Evolutionary conservation across 1,140 invertebrate genomes (phyloP).

Genomic region (Spodoptera litura): DNA sequence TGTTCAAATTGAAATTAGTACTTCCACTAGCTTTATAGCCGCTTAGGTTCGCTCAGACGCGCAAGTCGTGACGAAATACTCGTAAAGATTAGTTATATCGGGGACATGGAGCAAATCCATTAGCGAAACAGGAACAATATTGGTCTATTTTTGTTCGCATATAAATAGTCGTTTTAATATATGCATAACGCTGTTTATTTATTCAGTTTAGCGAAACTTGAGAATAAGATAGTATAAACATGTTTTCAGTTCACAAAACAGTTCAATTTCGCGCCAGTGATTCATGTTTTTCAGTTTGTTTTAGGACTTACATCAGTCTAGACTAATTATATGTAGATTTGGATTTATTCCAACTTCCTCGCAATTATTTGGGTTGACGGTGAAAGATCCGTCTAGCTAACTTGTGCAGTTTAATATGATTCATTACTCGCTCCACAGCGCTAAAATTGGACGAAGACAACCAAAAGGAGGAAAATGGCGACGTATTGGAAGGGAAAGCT

Average conservation of each 20-base stretch:
- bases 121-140: background rate
- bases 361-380: conserved; percentile 47
- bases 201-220: conserved; percentile 1
- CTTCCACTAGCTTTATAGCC: background rate
- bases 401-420: conserved; percentile 43
- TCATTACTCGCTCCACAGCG: conserved; percentile 65
- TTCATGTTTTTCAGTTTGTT: conserved; percentile 40
- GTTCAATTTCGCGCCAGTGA: conserved; percentile 20
- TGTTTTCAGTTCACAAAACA: conserved; percentile 22
- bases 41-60: background rate
- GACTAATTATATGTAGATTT: conserved; percentile 55
- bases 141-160: background rate
- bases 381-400: conserved; percentile 36
- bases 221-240: conserved; percentile 7
- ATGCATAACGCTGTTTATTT: background rate
- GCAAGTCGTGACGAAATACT: background rate
- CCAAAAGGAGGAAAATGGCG: conserved; percentile 74
- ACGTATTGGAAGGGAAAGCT: conserved; percentile 84
- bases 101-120: conserved; percentile 5
- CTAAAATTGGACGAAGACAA: conserved; percentile 86
- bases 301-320: conserved; percentile 47
- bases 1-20: background rate
- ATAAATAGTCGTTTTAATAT: background rate
- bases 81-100: background rate
- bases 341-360: conserved; percentile 69